Percentiles rank a stretch among this genome's conserved stretches.
Evolutionary conservation across 2,888 invertebrate genomes (phyloP).

Genomic region (Tolmerus cingulatus): DNA sequence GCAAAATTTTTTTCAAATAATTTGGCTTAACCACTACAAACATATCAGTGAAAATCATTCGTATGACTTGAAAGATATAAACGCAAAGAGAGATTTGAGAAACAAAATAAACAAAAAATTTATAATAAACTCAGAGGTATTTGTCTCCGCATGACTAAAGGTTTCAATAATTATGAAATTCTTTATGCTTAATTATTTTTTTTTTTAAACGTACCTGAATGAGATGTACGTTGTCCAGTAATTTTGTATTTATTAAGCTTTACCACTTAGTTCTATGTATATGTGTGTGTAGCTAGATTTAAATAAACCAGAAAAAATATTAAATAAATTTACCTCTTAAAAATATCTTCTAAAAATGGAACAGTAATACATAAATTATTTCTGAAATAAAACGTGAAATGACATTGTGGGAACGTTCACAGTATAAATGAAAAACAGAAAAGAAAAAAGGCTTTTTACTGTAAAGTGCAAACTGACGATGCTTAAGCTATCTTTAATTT

Average conservation of each 20-base stretch:
- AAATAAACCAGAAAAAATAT: constrained; percentile 4
- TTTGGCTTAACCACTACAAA: neutral
- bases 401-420: constrained; percentile 34
- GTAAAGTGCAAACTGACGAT: constrained; percentile 37
- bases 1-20: neutral
- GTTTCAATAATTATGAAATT: constrained; percentile 39
- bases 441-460: constrained; percentile 40
- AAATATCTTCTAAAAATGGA: neutral
- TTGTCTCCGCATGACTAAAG: neutral
- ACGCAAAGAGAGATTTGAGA: neutral
- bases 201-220: neutral
- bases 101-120: neutral
- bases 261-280: constrained; percentile 29
- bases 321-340: constrained; percentile 5
- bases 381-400: constrained; percentile 16
- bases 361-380: constrained; percentile 11
- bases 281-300: constrained; percentile 37
- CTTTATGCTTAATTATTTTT: neutral
- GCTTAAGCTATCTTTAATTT: constrained; percentile 45
- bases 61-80: constrained; percentile 16
- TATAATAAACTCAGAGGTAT: neutral
- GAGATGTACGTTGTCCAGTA: neutral
- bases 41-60: constrained; percentile 1
- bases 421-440: constrained; percentile 16
- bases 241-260: constrained; percentile 24